Evolutionary conservation across 1,140 invertebrate genomes (phyloP).

Genomic region (Dreissena rostriformis): DNA sequence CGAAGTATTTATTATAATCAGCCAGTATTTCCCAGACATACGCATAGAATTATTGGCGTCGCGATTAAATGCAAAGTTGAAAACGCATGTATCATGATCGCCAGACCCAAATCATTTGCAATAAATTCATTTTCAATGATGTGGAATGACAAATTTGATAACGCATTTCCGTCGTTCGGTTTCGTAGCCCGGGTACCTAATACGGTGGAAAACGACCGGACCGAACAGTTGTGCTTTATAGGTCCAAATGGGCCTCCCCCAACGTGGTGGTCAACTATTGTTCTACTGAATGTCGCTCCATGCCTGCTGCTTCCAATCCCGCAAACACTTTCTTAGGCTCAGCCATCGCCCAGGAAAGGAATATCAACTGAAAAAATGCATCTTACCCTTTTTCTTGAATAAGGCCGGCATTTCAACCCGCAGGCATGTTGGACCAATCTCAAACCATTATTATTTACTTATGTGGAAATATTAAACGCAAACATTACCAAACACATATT

Average conservation of each 20-base stretch:
- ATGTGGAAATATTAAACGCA: not conserved
- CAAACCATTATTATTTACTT: constrained; percentile 3
- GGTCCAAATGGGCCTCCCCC: not conserved
- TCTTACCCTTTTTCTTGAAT: not conserved
- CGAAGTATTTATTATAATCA: not conserved
- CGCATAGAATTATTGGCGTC: not conserved
- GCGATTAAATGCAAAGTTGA: constrained; percentile 11
- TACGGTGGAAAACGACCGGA: not conserved
- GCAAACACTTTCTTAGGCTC: not conserved
- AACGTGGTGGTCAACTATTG: not conserved
- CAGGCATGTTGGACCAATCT: constrained; percentile 7
- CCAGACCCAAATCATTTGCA: not conserved
- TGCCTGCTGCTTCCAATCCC: not conserved
- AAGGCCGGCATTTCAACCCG: not conserved
- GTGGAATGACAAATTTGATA: not conserved
- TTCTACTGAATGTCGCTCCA: not conserved
- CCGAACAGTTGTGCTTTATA: not conserved
- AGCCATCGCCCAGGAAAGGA: not conserved
- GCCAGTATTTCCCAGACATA: not conserved
- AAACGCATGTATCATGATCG: not conserved
- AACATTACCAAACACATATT: constrained; percentile 2
- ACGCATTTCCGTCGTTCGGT: not conserved
- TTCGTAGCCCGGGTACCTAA: not conserved
- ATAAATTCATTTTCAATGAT: not conserved
- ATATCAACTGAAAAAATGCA: not conserved